Evolutionary conservation across 2,113 vertebrate species (phyloP), one percentile per base, ranked within the genome.

Genomic region (Serilophus lunatus): DNA sequence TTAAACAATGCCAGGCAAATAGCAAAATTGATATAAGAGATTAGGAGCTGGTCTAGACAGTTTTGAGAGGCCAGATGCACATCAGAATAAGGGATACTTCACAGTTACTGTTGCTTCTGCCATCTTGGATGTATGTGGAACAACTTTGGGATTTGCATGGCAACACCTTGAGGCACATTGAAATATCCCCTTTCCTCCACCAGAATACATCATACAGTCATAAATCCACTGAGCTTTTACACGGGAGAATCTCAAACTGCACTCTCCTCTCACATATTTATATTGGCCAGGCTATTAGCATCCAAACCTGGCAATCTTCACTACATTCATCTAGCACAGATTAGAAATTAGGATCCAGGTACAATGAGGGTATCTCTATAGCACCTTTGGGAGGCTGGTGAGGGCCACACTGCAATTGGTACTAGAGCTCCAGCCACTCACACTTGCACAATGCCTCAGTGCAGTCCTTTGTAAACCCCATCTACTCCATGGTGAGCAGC

Each of bases 11-110:
- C 53, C 70, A 92, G 66, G 42, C 57, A 82, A 88, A 54, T 3
- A 76, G 57, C 23, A 86, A 90, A 49, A 71, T 25, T 68, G 19
- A 71, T 59, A 6, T 25, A 53, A 70, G 36, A 56, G 53, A 89
- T 87, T 22, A 95, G 59, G 40, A 89, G 25, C 65, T 53, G 28
- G 36, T 78, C 35, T 78, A 57, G 50, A 93, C 86, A 95, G 84
- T 63, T 80, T 45, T 33, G 26, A 72, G 66, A 3, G 0, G 31
- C 40, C 45, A 81, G 42, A 47, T 79, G 92, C 7, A 65, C 6
- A 82, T 5, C 28, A 76, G 53, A 89, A 59, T 14, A 82, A 64
- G 19, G 10, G 13, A 49, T 64, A 51, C 19, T 19, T 74, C 4
- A 49, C 13, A 44, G 60, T 54, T 92, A 44, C 42, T 82, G 45